Evolutionary conservation across 2,797 vertebrate genomes (phyloP), one percentile per base, ranked within the genome.

Genomic region (Lates japonicus): DNA sequence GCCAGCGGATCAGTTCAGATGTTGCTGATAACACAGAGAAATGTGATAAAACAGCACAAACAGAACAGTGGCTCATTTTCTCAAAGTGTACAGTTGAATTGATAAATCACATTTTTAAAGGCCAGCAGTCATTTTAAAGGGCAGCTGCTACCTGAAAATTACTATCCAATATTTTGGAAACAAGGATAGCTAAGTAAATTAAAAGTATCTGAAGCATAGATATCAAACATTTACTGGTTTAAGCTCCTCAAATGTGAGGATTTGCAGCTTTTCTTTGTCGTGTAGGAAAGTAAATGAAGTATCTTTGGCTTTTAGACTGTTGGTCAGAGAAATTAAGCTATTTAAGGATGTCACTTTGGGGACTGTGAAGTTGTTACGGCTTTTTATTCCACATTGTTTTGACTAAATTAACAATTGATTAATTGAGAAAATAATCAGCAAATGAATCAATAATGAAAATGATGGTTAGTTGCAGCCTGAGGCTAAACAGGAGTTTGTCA

Each of bases 31-130:
- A 31, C 2, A 46, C 22, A 31, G 22, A 58, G 54, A 77, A 74
- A 59, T 61, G 71, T 22, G 72, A 49, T 65, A 62, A 71, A 69
- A 60, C 62, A 51, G 58, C 70, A 71, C 78, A 66, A 29, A 60
- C 46, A 51, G 13, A 61, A 22, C 48, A 59, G 29, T 44, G 42
- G 41, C 44, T 74, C 11, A 16, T 22, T 49, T 73, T 19, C 13
- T 64, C 44, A 52, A 41, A 33, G 33, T 19, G 55, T 70, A 19
- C 22, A 11, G 41, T 2, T 70, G 29, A 73, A 39, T 5, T 51
- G 14, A 37, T 35, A 11, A 70, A 44, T 25, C 37, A 8, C 2
- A 19, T 52, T 76, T 70, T 57, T 46, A 49, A 72, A 63, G 48
- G 58, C 11, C 52, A 63, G 4, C 5, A 12, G 49, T 1, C 1